phyloP scores from a whole-genome alignment of 1,140 invertebrate genomes.

The Drosophila truncata region DNA sequence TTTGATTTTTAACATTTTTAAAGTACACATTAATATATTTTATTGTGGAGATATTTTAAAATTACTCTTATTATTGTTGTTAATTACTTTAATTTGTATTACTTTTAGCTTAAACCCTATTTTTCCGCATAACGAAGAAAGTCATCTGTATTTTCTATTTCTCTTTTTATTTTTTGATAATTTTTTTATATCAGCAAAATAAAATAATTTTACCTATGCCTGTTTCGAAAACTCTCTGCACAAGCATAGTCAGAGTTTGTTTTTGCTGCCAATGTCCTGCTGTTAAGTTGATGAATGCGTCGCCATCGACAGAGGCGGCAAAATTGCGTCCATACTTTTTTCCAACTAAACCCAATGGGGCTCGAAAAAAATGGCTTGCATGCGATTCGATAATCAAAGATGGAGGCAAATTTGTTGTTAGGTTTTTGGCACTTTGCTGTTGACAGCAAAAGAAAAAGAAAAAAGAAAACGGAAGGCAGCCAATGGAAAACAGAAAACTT shows the following conservation, averaged over 20 bases:
- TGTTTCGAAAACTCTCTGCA: neutral
- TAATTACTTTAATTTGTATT: too few species aligned
- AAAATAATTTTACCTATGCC: neutral
- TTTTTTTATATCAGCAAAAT: too few species aligned
- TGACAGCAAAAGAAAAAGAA: constrained; percentile 23
- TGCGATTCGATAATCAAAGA: constrained; percentile 65
- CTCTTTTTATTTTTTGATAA: too few species aligned
- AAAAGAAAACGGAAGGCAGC: constrained; percentile 14
- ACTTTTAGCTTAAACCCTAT: too few species aligned
- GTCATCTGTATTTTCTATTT: too few species aligned
- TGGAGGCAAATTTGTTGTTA: constrained; percentile 54
- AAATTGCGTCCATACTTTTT: constrained; percentile 40
- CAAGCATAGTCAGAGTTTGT: constrained; percentile 22
- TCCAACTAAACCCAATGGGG: neutral
- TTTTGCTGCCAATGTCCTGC: constrained; percentile 68
- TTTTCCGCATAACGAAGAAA: too few species aligned
- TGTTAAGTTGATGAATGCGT: constrained; percentile 79
- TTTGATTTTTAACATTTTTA: too few species aligned
- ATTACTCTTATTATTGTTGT: too few species aligned
- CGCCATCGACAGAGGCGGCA: constrained; percentile 43
- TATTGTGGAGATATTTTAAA: too few species aligned
- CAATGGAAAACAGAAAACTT: constrained; percentile 28
- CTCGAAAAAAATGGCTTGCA: constrained; percentile 43
- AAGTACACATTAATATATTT: too few species aligned
- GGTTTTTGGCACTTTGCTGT: constrained; percentile 22